A percentile compares a stretch with the other conserved stretches of the same genome.
These are phyloP conservation scores for Chondrilla cf. caribensis DNA, from an alignment of 37 sponge, comb jelly and placozoan genomes.

Conservation along the genomic window DNA sequence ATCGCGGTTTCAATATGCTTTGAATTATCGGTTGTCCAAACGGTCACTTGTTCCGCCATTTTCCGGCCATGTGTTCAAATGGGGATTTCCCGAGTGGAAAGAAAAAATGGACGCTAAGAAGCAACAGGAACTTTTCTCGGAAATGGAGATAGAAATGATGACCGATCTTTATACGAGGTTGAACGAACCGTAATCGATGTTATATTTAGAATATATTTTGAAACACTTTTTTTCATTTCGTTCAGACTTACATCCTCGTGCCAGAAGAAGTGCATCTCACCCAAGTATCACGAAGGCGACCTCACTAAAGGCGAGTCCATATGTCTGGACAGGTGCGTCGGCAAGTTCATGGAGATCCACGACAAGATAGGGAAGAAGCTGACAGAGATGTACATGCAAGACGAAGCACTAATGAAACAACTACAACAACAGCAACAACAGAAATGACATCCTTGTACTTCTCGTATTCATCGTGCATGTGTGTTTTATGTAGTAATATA, in stretches of 20 bases:
- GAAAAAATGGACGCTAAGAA: conserved; percentile 34
- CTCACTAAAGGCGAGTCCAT: conserved; percentile 96
- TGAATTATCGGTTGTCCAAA: too few relatives aligned
- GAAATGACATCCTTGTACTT: too few relatives aligned
- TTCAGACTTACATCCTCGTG: conserved; percentile 83
- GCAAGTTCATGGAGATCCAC: conserved; percentile 97
- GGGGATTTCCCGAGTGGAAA: neutral
- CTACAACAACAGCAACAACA: conserved; percentile 1
- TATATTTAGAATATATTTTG: neutral
- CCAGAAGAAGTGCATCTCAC: conserved; percentile 97
- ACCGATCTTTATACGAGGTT: conserved; percentile 98
- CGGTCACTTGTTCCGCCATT: neutral
- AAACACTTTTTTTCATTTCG: too few relatives aligned
- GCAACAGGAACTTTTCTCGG: conserved; percentile 41
- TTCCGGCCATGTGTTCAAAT: neutral
- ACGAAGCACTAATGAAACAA: conserved; percentile 68
- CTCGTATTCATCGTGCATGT: neutral
- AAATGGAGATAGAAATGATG: conserved; percentile 97
- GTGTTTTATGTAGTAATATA: neutral
- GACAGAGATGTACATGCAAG: conserved; percentile 87
- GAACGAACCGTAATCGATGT: neutral
- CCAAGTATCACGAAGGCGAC: conserved; percentile 94
- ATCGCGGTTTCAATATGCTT: too few relatives aligned
- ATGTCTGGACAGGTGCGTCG: conserved; percentile 97
- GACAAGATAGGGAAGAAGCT: conserved; percentile 96